These are phyloP conservation scores for Zaprionus bogoriensis DNA, from an alignment of 2,888 invertebrate species.

Conservation along the genomic window DNA sequence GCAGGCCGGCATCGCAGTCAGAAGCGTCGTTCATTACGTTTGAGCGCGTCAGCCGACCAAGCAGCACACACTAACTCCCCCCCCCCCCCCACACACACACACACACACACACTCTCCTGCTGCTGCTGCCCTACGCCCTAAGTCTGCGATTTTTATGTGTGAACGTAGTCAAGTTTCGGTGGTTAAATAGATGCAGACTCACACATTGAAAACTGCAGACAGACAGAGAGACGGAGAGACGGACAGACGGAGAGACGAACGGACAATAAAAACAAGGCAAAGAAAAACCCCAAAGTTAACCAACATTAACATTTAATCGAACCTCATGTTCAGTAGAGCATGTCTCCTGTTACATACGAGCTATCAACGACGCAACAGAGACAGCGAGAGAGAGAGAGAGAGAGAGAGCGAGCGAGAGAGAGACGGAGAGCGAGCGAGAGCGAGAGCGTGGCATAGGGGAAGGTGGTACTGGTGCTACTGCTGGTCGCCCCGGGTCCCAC, in stretches of 20 bases:
- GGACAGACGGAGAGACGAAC: constrained; percentile 7
- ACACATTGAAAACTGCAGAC: constrained; percentile 46
- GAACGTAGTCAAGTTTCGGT: constrained; percentile 79
- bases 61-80: constrained; percentile 55
- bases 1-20: constrained; percentile 21
- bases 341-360: constrained; percentile 80
- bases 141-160: constrained; percentile 74
- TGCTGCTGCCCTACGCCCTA: constrained; percentile 22
- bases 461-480: no score
- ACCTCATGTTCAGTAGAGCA: constrained; percentile 82
- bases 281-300: constrained; percentile 81
- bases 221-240: constrained; percentile 4
- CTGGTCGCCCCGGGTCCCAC: constrained; percentile 56
- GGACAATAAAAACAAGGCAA: constrained; percentile 50
- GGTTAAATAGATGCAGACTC: constrained; percentile 74
- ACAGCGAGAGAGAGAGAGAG: constrained; percentile 15
- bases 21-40: constrained; percentile 70
- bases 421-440: constrained; percentile 13
- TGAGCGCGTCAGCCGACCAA: constrained; percentile 72
- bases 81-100: neutral
- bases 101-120: neutral
- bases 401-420: neutral
- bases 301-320: constrained; percentile 83
- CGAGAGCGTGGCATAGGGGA: constrained; percentile 40
- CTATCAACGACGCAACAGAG: constrained; percentile 50